phyloP scores from a whole-genome alignment of 2,888 invertebrate genomes.

The Heliconius ismenius region DNA sequence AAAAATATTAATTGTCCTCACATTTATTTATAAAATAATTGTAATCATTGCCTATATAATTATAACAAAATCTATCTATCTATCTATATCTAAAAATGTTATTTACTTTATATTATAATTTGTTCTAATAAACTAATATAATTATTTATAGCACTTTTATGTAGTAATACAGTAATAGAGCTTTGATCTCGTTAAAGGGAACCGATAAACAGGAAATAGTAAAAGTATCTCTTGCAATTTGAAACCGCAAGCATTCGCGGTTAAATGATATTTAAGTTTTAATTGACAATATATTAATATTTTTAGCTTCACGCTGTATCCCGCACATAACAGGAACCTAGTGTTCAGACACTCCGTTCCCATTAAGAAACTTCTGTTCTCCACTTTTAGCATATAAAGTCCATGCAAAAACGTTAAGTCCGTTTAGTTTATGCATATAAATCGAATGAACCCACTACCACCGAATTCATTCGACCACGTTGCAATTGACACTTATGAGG shows the following conservation, averaged over 20 bases:
- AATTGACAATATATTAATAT: neutral
- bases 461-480: no score
- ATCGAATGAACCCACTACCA: no score
- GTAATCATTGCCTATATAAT: neutral
- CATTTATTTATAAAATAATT: no score
- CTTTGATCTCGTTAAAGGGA: conserved; percentile 25
- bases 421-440: no score
- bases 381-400: no score
- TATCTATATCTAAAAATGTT: no score
- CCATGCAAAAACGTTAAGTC: no score
- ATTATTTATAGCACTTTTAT: neutral
- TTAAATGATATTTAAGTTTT: neutral
- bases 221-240: conserved; percentile 27
- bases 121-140: neutral
- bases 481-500: neutral
- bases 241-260: conserved; percentile 12
- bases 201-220: conserved; percentile 25
- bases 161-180: conserved; percentile 15
- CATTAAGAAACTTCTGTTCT: no score
- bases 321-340: neutral
- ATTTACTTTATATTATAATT: neutral
- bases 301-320: neutral
- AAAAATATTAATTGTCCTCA: no score
- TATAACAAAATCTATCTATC: neutral
- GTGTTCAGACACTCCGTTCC: no score